Evolutionary conservation across 2,797 vertebrate species (phyloP).

Genomic region (Eremophila alpestris): DNA sequence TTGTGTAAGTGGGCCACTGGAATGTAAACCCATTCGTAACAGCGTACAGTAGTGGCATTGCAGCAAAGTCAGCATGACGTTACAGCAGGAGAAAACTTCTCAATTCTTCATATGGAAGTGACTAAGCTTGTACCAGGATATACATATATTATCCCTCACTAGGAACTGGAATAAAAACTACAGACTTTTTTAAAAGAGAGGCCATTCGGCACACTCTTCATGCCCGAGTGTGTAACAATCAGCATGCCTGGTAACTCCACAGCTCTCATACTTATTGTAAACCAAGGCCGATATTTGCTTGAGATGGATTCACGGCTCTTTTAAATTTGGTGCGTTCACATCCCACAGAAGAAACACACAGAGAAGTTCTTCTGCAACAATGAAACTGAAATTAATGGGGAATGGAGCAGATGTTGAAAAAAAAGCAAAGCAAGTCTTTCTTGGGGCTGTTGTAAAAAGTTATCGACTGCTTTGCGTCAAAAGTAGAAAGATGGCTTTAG

Average conservation of each 20-base stretch:
- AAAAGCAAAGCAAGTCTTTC: conserved; percentile 36
- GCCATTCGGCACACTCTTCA: neutral
- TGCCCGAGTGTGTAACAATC: neutral
- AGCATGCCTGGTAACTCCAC: neutral
- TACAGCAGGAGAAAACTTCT: conserved; percentile 2
- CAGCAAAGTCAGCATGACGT: neutral
- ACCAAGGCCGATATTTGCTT: neutral
- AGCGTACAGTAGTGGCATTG: neutral
- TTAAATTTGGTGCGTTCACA: neutral
- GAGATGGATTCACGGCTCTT: neutral
- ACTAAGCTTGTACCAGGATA: neutral
- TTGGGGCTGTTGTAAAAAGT: conserved; percentile 40
- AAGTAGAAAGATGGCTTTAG: conserved; percentile 68
- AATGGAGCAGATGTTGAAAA: conserved; percentile 49
- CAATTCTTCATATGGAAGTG: neutral
- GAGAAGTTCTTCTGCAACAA: conserved; percentile 41
- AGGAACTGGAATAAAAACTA: neutral
- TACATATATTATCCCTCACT: neutral
- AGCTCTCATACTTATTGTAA: neutral
- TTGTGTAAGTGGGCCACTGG: neutral
- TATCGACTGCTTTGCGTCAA: conserved; percentile 59
- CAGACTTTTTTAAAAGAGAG: neutral
- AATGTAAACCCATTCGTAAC: conserved; percentile 1
- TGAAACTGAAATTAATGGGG: conserved; percentile 59
- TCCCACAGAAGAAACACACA: neutral